Base-by-base conservation (phyloP, 2,888 invertebrate genomes). In the Chalcis sispes region DNA sequence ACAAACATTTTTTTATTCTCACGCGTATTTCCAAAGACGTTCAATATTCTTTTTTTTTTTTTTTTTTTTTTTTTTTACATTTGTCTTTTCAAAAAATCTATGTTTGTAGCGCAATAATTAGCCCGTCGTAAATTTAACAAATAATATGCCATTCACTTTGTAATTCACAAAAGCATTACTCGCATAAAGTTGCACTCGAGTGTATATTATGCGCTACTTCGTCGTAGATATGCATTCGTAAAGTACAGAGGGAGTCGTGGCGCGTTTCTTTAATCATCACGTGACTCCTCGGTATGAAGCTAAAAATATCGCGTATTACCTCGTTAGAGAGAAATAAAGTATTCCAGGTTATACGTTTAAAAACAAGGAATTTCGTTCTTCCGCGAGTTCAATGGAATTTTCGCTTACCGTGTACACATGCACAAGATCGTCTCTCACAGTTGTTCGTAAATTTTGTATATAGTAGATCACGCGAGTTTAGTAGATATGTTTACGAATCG, bases 311-410 rank as follows among this genome's bases (percentile, higher is more conserved):
- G 29, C 4, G 20, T 42, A 56, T 42, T 50, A 20, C 15, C 50
- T 69, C 67, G 69, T 77, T 69, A 58, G 25, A 59, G 29, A 10
- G 46, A 15, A 59, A 72, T 69, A 15, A 72, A 50, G 72, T 69
- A 72, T n/a, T 69, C 42, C 42, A 59, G 66, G 71, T 54, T 66
- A n/a, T n/a, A 32, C 10, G 69, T 75, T 69, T 64, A 58, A 69
- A 64, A 75, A 54, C 54, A 15, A 66, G 66, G 67, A 65, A 46
- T 1, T 15, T 20, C 32, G 36, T 52, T 27, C 46, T 61, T 50
- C 56, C 32, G 36, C 29, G 48, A 62, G 62, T 50, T 15, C 50
- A 32, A 46, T 23, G 32, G 27, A 54, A 64, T 56, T n/a, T 32
- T 62, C 48, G 25, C 25, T 1, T 40, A 3, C 13, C 42, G 40